Evolutionary conservation across 2,888 invertebrate genomes (phyloP).

Genomic region (Cordilura impudica): DNA sequence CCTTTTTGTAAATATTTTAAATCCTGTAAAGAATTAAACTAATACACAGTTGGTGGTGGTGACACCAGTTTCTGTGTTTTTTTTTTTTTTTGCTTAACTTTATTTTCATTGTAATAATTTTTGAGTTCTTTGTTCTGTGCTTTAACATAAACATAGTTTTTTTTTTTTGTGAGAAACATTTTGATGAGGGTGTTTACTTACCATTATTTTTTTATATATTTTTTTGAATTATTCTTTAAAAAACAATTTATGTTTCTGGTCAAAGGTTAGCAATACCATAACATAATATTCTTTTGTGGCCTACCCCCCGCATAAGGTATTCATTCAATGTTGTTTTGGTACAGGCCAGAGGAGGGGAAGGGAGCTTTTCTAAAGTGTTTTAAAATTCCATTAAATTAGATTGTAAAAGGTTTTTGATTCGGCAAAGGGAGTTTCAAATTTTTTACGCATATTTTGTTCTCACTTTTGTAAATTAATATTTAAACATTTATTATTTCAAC

Average conservation of each 20-base stretch:
- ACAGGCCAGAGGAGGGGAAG: neutral
- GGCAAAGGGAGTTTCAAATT: slow-evolving; percentile 38
- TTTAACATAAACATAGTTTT: slow-evolving; percentile 29
- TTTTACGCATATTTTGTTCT: slow-evolving; percentile 74
- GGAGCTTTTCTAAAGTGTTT: slow-evolving; percentile 62
- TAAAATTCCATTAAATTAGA: slow-evolving; percentile 77
- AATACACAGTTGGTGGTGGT: slow-evolving; percentile 53
- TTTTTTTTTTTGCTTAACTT: too few species aligned
- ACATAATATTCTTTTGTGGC: slow-evolving; percentile 59
- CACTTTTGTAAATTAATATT: slow-evolving; percentile 76
- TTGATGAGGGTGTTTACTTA: slow-evolving; percentile 52
- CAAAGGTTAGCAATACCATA: slow-evolving; percentile 55
- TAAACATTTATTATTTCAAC: slow-evolving; percentile 59
- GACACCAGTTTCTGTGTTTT: slow-evolving; percentile 42
- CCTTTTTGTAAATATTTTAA: slow-evolving; percentile 35
- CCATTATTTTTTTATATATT: neutral
- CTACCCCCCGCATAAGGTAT: slow-evolving; percentile 56
- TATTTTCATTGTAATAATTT: slow-evolving; percentile 36
- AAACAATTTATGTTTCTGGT: slow-evolving; percentile 55
- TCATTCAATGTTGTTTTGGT: neutral
- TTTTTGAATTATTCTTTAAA: slow-evolving; percentile 19
- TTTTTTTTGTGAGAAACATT: slow-evolving; percentile 42
- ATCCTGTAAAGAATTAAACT: slow-evolving; percentile 45
- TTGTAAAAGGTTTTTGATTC: slow-evolving; percentile 63
- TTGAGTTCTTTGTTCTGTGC: slow-evolving; percentile 3